These are phyloP conservation scores for Caenorhabditis sp. DNA, from an alignment of 2,888 invertebrate species.

Conservation along the genomic window DNA sequence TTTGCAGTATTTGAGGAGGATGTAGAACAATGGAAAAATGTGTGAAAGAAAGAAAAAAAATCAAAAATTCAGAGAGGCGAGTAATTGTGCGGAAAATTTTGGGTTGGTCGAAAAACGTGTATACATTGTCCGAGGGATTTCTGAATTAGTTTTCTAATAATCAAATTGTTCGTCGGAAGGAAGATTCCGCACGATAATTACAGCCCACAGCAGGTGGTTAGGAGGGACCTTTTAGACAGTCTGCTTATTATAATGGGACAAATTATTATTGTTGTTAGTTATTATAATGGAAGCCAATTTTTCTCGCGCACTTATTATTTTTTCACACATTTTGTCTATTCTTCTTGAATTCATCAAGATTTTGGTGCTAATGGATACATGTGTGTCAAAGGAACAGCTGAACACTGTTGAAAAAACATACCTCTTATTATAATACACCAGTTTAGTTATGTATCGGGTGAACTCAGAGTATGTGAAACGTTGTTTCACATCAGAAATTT, in stretches of 20 bases:
- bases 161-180: neutral
- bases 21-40: neutral
- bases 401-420: too few relatives aligned
- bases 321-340: neutral
- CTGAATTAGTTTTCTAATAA: neutral
- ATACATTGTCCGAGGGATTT: neutral
- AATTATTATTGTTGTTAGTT: neutral
- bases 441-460: too few relatives aligned
- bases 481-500: too few relatives aligned
- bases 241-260: neutral
- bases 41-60: neutral
- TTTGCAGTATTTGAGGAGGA: neutral
- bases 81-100: neutral
- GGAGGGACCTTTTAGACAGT: neutral
- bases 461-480: too few relatives aligned
- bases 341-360: neutral
- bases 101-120: neutral
- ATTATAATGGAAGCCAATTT: conserved; percentile 1
- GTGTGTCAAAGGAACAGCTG: neutral
- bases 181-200: neutral
- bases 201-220: neutral
- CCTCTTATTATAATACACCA: neutral
- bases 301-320: neutral
- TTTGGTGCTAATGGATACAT: neutral
- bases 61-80: neutral